These are phyloP conservation scores for Lysandra bellargus DNA, from an alignment of 2,888 invertebrate genomes.

Conservation along the genomic window DNA sequence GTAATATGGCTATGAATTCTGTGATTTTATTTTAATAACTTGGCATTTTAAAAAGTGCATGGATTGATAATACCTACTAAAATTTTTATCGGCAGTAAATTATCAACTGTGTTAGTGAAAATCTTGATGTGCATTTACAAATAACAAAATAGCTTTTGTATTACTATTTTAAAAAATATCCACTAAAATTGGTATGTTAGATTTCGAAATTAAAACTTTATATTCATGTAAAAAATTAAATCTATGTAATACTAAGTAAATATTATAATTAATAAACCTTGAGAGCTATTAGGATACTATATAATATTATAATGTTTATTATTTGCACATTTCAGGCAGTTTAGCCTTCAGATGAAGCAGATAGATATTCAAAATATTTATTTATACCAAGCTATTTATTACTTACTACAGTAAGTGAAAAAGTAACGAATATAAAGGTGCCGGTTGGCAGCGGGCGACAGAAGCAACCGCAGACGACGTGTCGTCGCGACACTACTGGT, in stretches of 20 bases:
- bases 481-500: too few relatives aligned
- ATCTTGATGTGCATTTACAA: background rate
- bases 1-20: background rate
- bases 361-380: background rate
- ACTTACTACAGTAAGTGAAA: background rate
- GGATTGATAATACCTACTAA: background rate
- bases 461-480: too few relatives aligned
- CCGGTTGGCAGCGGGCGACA: too few relatives aligned
- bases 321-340: background rate
- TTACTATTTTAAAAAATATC: background rate
- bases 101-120: background rate
- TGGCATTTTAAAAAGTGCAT: background rate
- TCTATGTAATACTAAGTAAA: too few relatives aligned
- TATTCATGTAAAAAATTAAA: background rate
- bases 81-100: background rate
- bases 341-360: background rate
- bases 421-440: background rate
- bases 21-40: conserved; percentile 1
- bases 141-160: conserved; percentile 1
- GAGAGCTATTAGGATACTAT: background rate
- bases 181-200: background rate
- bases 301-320: background rate
- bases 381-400: conserved; percentile 3
- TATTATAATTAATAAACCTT: background rate
- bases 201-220: background rate